A percentile compares a stretch with the other conserved stretches of the same genome.
phyloP scores from a whole-genome alignment of 2,888 invertebrate genomes.

The Synergus japonicus region DNA sequence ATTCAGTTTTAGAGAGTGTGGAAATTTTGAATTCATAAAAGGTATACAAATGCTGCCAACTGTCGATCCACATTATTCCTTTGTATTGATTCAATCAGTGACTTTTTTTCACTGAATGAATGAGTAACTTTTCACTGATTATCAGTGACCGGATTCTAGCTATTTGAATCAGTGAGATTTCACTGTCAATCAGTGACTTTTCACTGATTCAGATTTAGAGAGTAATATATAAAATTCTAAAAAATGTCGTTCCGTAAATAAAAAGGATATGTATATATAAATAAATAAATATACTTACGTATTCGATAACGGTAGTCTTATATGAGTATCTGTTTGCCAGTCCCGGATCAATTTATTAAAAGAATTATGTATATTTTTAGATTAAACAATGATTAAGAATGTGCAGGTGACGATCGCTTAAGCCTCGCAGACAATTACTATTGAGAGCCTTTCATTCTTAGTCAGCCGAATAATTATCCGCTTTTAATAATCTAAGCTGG shows the following conservation, averaged over 20 bases:
- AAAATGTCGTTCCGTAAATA: not conserved
- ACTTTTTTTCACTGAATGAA: too few species aligned
- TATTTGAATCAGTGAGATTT: too few species aligned
- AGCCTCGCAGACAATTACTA: not conserved
- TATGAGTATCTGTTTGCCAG: conserved; percentile 25
- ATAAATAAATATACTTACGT: not conserved
- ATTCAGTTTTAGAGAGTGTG: too few species aligned
- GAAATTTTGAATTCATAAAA: too few species aligned
- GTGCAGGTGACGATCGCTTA: not conserved
- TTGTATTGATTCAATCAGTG: too few species aligned
- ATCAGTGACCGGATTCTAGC: too few species aligned
- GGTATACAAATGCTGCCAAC: too few species aligned
- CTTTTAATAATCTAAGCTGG: conserved; percentile 6
- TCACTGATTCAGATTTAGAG: too few species aligned
- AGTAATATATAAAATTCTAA: not conserved
- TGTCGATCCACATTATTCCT: too few species aligned
- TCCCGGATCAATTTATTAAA: conserved; percentile 15
- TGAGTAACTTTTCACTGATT: too few species aligned
- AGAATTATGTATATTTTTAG: conserved; percentile 26
- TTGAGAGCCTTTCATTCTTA: conserved; percentile 18
- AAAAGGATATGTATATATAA: not conserved
- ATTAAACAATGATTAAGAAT: not conserved
- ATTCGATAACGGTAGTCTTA: not conserved
- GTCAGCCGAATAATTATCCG: conserved; percentile 1
- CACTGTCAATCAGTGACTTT: too few species aligned